A percentile compares a stretch with the other conserved stretches of the same genome.
phyloP scores from a whole-genome alignment of 64 coral and sea anemone species.

The Pocillopora verrucosa region DNA sequence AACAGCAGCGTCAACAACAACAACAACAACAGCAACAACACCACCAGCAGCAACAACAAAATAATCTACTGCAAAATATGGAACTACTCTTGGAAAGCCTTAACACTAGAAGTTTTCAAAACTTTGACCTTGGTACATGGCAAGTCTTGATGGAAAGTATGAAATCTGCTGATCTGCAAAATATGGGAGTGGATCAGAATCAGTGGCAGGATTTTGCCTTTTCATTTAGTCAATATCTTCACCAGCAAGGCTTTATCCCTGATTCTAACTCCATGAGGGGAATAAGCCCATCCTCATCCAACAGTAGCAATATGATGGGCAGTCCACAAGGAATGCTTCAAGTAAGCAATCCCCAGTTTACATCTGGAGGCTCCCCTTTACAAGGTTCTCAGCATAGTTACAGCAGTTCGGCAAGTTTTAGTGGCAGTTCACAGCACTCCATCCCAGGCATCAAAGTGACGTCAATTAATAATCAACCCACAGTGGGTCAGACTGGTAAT shows the following conservation, averaged over 20 bases:
- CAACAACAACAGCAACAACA: conserved; percentile 6
- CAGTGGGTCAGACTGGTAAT: conserved; percentile 19
- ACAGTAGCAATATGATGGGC: conserved; percentile 7
- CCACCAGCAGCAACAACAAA: conserved; percentile 46
- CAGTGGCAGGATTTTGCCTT: conserved; percentile 96
- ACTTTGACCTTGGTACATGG: conserved; percentile 83
- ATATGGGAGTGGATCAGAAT: conserved; percentile 68
- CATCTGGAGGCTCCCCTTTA: conserved; percentile 34
- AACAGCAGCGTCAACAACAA: conserved; percentile 5
- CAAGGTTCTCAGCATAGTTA: conserved; percentile 80
- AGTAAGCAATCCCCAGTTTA: conserved; percentile 51
- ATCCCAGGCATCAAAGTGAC: conserved; percentile 81
- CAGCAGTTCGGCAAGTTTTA: conserved; percentile 67
- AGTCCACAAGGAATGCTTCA: conserved; percentile 36
- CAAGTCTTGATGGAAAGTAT: conserved; percentile 94
- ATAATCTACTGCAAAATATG: conserved; percentile 84
- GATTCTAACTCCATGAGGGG: neutral
- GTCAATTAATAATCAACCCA: conserved; percentile 38
- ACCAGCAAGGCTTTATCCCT: conserved; percentile 63
- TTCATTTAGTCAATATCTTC: conserved; percentile 92
- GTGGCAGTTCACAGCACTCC: conserved; percentile 52
- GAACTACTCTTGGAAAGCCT: conserved; percentile 92
- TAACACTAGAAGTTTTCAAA: conserved; percentile 86
- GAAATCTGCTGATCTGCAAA: conserved; percentile 81
- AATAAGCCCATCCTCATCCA: conserved; percentile 21